Conservation (phyloP, 2,888 invertebrate genomes). For the Lomographa bimaculata region DNA sequence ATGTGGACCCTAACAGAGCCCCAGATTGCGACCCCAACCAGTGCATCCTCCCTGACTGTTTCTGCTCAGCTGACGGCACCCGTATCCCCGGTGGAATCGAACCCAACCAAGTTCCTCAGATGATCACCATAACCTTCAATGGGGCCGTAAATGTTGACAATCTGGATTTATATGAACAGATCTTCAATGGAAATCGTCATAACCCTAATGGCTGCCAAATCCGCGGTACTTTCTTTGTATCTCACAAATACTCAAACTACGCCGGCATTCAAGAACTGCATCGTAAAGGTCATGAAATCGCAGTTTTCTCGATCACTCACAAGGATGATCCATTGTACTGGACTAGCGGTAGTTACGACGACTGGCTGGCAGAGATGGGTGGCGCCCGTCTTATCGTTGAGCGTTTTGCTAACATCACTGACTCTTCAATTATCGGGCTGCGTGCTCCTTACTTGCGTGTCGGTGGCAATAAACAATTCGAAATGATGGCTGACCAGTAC, state of each 20-base stretch:
- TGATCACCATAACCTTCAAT: slow-evolving; percentile 96
- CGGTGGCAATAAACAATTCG: slow-evolving; percentile 97
- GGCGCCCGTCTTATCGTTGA: slow-evolving; percentile 94
- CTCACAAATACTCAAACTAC: slow-evolving; percentile 96
- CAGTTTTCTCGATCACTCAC: slow-evolving; percentile 95
- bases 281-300: slow-evolving; percentile 95
- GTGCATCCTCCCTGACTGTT: slow-evolving; percentile 95
- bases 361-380: slow-evolving; percentile 97
- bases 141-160: slow-evolving; percentile 97
- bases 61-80: slow-evolving; percentile 96
- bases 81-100: slow-evolving; percentile 93
- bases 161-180: slow-evolving; percentile 94
- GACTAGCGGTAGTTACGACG: slow-evolving; percentile 93
- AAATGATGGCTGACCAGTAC: slow-evolving; percentile 98
- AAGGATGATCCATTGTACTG: slow-evolving; percentile 96
- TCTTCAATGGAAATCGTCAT: slow-evolving; percentile 92
- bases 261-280: slow-evolving; percentile 95
- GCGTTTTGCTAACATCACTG: slow-evolving; percentile 95
- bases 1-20: slow-evolving; percentile 95
- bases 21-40: slow-evolving; percentile 96
- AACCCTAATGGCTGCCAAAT: slow-evolving; percentile 96
- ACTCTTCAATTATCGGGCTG: slow-evolving; percentile 94
- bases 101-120: slow-evolving; percentile 94
- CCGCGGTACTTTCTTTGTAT: slow-evolving; percentile 95
- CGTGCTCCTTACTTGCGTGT: slow-evolving; percentile 95